These are phyloP conservation scores for Henricia sp. DNA, from an alignment of 53 echinoderm and acorn worm species.

Conservation along the genomic window DNA sequence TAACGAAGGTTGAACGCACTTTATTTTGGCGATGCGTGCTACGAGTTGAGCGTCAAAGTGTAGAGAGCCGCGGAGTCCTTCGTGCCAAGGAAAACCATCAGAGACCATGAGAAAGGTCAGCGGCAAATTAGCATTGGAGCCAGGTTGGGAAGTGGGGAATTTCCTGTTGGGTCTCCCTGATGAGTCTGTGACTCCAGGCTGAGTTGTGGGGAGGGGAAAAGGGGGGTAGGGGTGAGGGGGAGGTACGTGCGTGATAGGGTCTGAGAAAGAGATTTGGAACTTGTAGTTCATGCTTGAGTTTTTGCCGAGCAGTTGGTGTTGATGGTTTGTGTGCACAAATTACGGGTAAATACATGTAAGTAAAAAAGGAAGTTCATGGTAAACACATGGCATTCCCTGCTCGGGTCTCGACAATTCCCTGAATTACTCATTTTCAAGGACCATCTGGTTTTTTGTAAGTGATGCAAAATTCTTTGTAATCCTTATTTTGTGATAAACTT, in stretches of 20 bases:
- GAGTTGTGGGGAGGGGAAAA: neutral
- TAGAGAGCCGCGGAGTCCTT: neutral
- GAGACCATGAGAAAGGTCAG: conserved; percentile 49
- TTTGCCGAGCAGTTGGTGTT: conserved; percentile 39
- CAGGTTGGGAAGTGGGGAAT: conserved; percentile 54
- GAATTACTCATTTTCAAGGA: too few relatives aligned
- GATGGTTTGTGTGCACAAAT: too few relatives aligned
- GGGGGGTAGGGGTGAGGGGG: neutral
- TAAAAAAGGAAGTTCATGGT: too few relatives aligned
- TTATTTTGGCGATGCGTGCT: neutral
- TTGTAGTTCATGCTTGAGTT: conserved; percentile 32
- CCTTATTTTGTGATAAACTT: too few relatives aligned
- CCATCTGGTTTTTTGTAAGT: too few relatives aligned
- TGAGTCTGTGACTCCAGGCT: conserved; percentile 43
- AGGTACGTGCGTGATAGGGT: neutral
- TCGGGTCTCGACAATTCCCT: too few relatives aligned
- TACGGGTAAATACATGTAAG: too few relatives aligned
- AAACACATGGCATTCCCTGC: too few relatives aligned
- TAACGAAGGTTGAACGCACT: conserved; percentile 41
- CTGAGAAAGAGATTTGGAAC: neutral
- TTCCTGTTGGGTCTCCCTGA: conserved; percentile 43
- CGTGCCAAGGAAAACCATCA: conserved; percentile 33
- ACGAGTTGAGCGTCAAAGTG: neutral
- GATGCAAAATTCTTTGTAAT: too few relatives aligned
- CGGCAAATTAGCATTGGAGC: conserved; percentile 56